A percentile compares a stretch with the other conserved stretches of the same genome.
phyloP scores from a whole-genome alignment of 2,113 vertebrate genomes.

The Corythornis cristatus region DNA sequence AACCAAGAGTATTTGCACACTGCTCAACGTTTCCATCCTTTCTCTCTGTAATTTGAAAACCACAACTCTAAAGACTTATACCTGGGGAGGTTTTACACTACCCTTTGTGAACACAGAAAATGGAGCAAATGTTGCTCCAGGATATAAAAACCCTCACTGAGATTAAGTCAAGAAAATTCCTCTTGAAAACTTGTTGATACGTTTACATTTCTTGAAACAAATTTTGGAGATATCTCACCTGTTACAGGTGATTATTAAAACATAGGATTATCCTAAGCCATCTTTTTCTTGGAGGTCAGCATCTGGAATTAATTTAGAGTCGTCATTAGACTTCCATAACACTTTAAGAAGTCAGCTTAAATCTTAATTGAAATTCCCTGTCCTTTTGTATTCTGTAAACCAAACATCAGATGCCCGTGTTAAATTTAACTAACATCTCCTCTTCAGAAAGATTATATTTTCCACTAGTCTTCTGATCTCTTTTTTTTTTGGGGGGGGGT shows the following conservation, averaged over 20 bases:
- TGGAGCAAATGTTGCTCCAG: background rate
- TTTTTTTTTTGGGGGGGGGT: background rate
- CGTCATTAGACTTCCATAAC: constrained; percentile 67
- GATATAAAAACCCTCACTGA: background rate
- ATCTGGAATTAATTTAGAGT: constrained; percentile 77
- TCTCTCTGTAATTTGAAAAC: background rate
- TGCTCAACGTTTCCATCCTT: background rate
- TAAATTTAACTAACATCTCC: constrained; percentile 22
- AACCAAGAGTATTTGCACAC: background rate
- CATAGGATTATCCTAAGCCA: constrained; percentile 34
- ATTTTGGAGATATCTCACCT: background rate
- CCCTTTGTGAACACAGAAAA: background rate
- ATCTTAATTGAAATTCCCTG: constrained; percentile 58
- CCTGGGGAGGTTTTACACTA: background rate
- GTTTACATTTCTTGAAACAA: background rate
- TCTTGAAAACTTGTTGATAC: background rate
- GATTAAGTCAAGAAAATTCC: background rate
- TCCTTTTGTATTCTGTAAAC: constrained; percentile 10
- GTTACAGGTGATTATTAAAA: constrained; percentile 43
- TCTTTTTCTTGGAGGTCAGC: constrained; percentile 58
- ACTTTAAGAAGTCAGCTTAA: constrained; percentile 63
- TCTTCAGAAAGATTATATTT: constrained; percentile 13
- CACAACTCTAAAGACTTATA: background rate
- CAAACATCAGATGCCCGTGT: background rate
- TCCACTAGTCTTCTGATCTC: background rate